Evolutionary conservation across 2,113 vertebrate species (phyloP).

Genomic region (Leptobrachium leishanense): DNA sequence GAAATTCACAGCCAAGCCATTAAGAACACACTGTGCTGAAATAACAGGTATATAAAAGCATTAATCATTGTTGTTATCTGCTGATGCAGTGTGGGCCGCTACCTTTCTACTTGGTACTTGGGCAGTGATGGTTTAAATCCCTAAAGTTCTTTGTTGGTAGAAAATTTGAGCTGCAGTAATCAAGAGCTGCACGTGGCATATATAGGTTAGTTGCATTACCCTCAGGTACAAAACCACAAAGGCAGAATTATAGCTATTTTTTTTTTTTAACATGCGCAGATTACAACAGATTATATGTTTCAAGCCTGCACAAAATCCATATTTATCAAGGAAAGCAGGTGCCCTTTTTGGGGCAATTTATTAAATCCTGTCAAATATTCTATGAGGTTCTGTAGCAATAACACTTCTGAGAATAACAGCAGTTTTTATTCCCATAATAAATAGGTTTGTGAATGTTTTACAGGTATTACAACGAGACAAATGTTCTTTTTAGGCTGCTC

Average conservation of each 20-base stretch:
- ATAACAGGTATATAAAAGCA: constrained; percentile 53
- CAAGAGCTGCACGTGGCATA: constrained; percentile 53
- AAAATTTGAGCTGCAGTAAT: constrained; percentile 51
- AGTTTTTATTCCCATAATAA: too few species aligned
- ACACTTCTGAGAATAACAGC: too few species aligned
- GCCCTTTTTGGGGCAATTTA: too few species aligned
- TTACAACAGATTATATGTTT: constrained; percentile 2
- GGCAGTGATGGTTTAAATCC: constrained; percentile 46
- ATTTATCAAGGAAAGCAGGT: too few species aligned
- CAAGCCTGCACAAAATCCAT: neutral
- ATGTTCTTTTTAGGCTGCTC: too few species aligned
- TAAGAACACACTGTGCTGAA: constrained; percentile 53
- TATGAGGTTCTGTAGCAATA: too few species aligned
- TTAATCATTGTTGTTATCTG: constrained; percentile 54
- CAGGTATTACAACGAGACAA: too few species aligned
- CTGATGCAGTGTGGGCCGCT: constrained; percentile 50
- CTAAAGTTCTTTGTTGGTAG: constrained; percentile 25
- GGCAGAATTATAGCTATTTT: constrained; percentile 13
- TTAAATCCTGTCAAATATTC: too few species aligned
- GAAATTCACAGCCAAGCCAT: constrained; percentile 54
- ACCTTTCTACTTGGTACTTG: constrained; percentile 49
- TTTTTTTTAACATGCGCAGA: neutral
- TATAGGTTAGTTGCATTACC: constrained; percentile 43
- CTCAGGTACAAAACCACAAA: constrained; percentile 38
- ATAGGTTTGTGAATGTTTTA: too few species aligned